Evolutionary conservation across 1,140 invertebrate genomes (phyloP), one percentile per base, ranked within the genome.

Genomic region (Drepana arcuata): DNA sequence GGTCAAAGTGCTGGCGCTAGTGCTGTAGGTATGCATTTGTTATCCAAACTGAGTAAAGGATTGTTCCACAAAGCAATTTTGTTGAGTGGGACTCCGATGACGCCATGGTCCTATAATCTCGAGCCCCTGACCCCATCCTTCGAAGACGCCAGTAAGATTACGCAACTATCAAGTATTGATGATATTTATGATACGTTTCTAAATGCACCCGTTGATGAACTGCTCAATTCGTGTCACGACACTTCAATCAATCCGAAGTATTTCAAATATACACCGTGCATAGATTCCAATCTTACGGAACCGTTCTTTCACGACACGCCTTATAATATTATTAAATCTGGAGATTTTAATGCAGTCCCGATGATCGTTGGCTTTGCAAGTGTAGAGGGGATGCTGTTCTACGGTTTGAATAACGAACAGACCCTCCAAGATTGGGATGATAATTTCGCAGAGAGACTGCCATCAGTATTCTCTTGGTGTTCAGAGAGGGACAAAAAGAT

Each of bases 1-100:
- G 84, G 85, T 0, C 73, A 84, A 34, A 85, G 84, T 31, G 84
- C 84, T 2, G 85, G 85, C 0, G 75, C 70, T 2, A 63, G 57
- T 24, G 55, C 73, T 1, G 66, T 64, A 0, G 54, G 63, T 6
- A 60, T 82, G 51, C 78, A 80, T 30, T 21, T 78, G 7, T 40
- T 80, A 3, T 69, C 74, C 0, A 45, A 53, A 33, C 34, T 32
- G n/a, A 78, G 73, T 16, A 46, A 38, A 40, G 71, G 66, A 30
- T 30, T 74, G 18, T 74, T 71, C 31, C 60, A 74, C 34, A 71
- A 69, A 45, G 47, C 50, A 0, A 50, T 66, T 12, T 35, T 77
- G 5, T 47, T 74, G 46, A 77, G 74, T 31, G 78, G 78, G 0
- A 51, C 62, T 5, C 47, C 65, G 13, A 36, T 81, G 11, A 51